These are phyloP conservation scores for Mungos mungo DNA, from an alignment of 2,113 vertebrate genomes.

Conservation along the genomic window DNA sequence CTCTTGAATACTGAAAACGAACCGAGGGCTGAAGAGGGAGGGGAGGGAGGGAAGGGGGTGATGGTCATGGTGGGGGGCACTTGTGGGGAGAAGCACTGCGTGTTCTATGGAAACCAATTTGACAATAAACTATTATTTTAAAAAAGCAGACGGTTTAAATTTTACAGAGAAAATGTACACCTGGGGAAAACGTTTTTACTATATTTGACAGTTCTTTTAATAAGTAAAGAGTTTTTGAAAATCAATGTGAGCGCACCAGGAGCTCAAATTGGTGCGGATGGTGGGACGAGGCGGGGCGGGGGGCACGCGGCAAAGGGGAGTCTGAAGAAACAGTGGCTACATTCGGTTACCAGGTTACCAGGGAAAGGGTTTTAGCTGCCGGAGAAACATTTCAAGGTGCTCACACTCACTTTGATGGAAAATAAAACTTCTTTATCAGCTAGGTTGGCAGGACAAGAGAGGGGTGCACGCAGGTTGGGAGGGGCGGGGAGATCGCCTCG, in stretches of 20 bases:
- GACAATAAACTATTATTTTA: too few species aligned
- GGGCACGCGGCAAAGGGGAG: too few species aligned
- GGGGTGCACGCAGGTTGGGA: rapidly evolving
- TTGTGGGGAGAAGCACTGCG: too few species aligned
- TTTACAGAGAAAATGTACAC: not conserved
- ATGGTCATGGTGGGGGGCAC: too few species aligned
- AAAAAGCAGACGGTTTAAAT: not conserved
- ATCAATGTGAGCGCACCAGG: not conserved
- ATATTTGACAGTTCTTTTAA: not conserved
- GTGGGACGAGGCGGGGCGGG: too few species aligned
- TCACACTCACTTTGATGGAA: not conserved
- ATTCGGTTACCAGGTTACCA: not conserved
- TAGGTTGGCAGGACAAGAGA: too few species aligned
- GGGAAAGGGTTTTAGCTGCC: not conserved
- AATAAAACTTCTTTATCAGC: rapidly evolving
- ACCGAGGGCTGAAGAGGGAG: too few species aligned
- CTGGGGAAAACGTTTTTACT: not conserved
- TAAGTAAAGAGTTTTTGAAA: constrained; percentile 41
- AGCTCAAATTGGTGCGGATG: rapidly evolving
- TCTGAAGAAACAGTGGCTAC: not conserved
- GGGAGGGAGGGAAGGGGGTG: too few species aligned
- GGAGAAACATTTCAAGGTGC: not conserved
- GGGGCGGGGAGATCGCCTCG: rapidly evolving
- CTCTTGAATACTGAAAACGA: too few species aligned
- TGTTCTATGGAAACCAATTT: too few species aligned